Evolutionary conservation across 2,113 vertebrate genomes (phyloP).

Genomic region (Phyllopteryx taeniolatus): DNA sequence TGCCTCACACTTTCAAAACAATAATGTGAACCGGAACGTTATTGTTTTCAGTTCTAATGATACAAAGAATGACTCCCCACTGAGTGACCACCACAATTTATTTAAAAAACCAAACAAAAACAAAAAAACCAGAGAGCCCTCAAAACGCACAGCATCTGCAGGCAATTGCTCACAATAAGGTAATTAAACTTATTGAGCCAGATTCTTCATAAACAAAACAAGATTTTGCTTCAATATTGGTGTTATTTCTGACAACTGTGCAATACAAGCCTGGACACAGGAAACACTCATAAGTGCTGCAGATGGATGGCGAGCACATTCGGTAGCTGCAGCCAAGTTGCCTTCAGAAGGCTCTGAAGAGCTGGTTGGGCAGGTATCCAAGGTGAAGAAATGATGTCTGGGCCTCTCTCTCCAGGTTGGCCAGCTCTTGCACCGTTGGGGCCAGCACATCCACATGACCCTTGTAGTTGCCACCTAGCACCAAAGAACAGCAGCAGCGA

Average conservation of each 20-base stretch:
- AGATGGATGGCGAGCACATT: background rate
- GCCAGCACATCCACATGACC: conserved; percentile 95
- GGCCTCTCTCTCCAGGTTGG: conserved; percentile 92
- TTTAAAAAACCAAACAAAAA: conserved; percentile 28
- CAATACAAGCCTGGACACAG: background rate
- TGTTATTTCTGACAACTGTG: background rate
- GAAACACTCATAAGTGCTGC: background rate
- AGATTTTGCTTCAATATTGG: background rate
- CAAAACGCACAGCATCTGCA: background rate
- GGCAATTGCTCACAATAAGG: background rate
- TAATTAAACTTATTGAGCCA: conserved; percentile 9
- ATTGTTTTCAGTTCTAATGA: background rate
- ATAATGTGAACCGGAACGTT: too few species aligned
- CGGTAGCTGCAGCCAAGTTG: background rate
- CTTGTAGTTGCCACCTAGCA: conserved; percentile 86
- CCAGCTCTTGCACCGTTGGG: conserved; percentile 91
- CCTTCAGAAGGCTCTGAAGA: conserved; percentile 89
- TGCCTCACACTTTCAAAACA: too few species aligned
- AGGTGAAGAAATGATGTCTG: conserved; percentile 96
- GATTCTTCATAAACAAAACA: conserved; percentile 11
- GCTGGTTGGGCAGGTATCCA: conserved; percentile 93
- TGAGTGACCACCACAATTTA: conserved; percentile 23
- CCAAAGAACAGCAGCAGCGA: background rate
- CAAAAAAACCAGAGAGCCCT: background rate
- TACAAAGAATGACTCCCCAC: background rate